Evolutionary conservation across 2,113 vertebrate species (phyloP), one percentile per base, ranked within the genome.

Genomic region (Mixornis gularis): DNA sequence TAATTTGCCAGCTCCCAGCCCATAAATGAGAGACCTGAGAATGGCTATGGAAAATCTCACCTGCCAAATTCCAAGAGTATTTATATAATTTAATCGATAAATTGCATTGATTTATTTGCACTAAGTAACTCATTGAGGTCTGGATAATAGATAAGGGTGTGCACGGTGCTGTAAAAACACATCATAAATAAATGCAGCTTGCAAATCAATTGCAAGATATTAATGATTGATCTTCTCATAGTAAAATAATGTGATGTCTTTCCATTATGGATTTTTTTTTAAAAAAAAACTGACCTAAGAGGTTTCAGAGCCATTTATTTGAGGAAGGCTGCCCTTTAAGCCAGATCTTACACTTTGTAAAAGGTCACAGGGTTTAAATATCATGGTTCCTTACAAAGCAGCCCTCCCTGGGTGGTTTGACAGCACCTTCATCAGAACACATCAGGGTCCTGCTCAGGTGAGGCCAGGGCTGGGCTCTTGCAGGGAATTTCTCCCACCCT

Each of bases 251-350:
- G 80, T 51, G 70, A 95, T 66, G 91, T 40, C 62, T 92, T 94
- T 93, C 89, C 83, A 53, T 83, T 77, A 93, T 62, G 78, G 85
- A 89, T 91, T 38, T 94, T 96, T 94, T 91, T 62, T 55, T 16
- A 1, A 22, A 29, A 1, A 10, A 90, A 86, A 81, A 91, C 73
- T 83, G 69, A 89, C 77, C 65, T 84, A 79, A 87, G 69, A 78
- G n/a, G 73, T 46, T 91, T 95, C 58, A 78, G 86, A 94, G 66
- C 52, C 8, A 79, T 95, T 96, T 96, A 95, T 93, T 96, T 87
- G 41, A 81, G 87, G 82, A 95, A 60, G 32, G 73, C 43, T 96
- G 79, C 52, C 69, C 87, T 96, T 96, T 96, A 90, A 91, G 80
- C 51, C 53, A 92, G 65, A 49, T 51, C 64, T 36, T 72, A 25